Evolutionary conservation across 2,797 vertebrate genomes (phyloP).

Genomic region (Paguma larvata): DNA sequence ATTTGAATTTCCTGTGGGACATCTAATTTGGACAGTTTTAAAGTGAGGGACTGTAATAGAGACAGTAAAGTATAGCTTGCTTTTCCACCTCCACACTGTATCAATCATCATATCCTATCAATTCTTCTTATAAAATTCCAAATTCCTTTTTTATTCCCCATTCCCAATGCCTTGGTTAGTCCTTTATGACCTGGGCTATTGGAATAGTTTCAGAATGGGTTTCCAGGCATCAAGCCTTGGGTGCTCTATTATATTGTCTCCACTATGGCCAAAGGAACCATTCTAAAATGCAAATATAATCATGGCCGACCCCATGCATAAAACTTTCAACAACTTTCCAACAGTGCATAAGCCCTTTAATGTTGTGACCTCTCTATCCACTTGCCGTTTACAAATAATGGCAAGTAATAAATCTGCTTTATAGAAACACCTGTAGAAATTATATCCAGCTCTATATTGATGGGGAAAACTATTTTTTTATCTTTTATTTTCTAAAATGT

Average conservation of each 20-base stretch:
- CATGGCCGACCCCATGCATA: background rate
- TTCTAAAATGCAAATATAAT: background rate
- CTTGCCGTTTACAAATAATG: background rate
- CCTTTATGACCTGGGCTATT: background rate
- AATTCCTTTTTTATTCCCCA: background rate
- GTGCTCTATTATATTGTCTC: background rate
- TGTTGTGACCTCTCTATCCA: background rate
- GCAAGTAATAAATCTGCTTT: background rate
- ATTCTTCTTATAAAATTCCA: conserved; percentile 15
- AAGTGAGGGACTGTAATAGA: background rate
- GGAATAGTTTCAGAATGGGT: background rate
- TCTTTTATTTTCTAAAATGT: conserved; percentile 43
- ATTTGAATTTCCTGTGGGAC: background rate
- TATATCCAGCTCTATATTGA: background rate
- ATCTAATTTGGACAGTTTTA: background rate
- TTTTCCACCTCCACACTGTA: background rate
- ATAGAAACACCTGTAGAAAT: conserved; percentile 22
- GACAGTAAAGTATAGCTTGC: background rate
- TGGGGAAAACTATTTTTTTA: background rate
- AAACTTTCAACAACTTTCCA: background rate
- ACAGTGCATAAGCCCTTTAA: background rate
- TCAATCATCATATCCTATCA: background rate
- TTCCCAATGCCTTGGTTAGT: background rate
- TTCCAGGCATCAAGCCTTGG: background rate
- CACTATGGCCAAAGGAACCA: background rate